These are phyloP conservation scores for Caenorhabditis sp. DNA, from an alignment of 2,888 invertebrate species.

Conservation along the genomic window DNA sequence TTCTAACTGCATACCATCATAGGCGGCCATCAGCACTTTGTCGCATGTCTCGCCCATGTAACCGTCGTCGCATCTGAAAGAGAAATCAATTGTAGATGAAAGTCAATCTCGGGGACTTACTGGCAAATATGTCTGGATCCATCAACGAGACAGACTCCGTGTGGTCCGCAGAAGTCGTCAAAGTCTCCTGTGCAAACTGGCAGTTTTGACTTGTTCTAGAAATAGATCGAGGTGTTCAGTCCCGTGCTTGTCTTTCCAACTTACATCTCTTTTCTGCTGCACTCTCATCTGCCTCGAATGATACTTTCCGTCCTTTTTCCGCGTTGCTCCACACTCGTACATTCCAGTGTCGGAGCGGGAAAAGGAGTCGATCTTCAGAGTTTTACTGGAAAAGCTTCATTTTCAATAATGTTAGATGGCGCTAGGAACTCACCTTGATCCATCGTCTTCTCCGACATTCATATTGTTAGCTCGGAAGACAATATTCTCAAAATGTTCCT, in stretches of 20 bases:
- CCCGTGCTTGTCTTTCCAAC: neutral
- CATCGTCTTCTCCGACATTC: constrained; percentile 29
- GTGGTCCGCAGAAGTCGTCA: constrained; percentile 26
- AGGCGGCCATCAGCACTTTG: constrained; percentile 55
- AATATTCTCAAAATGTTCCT: constrained; percentile 51
- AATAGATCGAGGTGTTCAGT: too few relatives aligned
- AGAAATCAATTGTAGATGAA: neutral
- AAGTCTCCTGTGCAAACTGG: constrained; percentile 21
- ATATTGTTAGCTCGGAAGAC: constrained; percentile 37
- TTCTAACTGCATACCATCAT: constrained; percentile 60
- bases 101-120: constrained; percentile 16
- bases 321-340: constrained; percentile 60
- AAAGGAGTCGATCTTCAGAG: constrained; percentile 46
- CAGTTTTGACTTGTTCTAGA: constrained; percentile 41
- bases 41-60: constrained; percentile 62
- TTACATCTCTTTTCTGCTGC: constrained; percentile 47
- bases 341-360: constrained; percentile 42
- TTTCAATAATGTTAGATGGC: neutral
- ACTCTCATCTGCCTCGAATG: constrained; percentile 61
- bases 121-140: constrained; percentile 51
- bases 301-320: constrained; percentile 56
- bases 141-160: constrained; percentile 51
- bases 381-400: constrained; percentile 35
- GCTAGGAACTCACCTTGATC: constrained; percentile 35
- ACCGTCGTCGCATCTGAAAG: constrained; percentile 58